Conservation (phyloP, 2,888 invertebrate species). For the Tortrix viridana region DNA sequence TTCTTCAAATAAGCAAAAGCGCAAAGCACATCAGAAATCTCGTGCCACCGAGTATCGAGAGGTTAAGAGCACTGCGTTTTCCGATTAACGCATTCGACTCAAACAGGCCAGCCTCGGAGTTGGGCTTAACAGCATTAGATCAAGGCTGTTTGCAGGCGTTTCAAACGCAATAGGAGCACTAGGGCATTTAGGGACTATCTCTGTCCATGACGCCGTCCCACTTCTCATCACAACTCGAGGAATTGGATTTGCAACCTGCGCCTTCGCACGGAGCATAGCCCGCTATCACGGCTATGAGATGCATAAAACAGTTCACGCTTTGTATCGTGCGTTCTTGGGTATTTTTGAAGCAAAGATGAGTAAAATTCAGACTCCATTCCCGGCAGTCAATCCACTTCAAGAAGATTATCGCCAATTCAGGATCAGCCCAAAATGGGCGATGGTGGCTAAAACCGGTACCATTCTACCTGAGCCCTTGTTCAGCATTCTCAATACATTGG, state of each 20-base stretch:
- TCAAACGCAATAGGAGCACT: too few relatives aligned
- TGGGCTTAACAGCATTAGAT: too few relatives aligned
- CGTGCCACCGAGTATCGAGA: too few relatives aligned
- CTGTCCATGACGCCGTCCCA: background rate
- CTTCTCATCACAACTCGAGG: background rate
- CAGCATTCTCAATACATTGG: too few relatives aligned
- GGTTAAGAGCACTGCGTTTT: too few relatives aligned
- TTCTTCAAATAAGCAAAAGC: too few relatives aligned
- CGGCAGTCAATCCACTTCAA: background rate
- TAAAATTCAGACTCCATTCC: background rate
- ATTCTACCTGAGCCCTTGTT: background rate
- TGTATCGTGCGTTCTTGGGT: constrained; percentile 3
- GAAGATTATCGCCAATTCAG: background rate
- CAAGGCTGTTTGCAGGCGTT: too few relatives aligned
- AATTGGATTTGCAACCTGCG: background rate
- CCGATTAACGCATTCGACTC: too few relatives aligned
- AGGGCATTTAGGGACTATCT: too few relatives aligned
- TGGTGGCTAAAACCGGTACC: background rate
- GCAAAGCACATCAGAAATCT: too few relatives aligned
- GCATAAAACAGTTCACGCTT: background rate
- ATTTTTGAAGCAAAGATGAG: constrained; percentile 5
- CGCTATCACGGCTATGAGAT: background rate
- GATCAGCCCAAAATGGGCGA: background rate
- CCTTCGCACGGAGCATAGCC: background rate
- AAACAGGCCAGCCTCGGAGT: too few relatives aligned